phyloP scores from a whole-genome alignment of 2,888 invertebrate species.

The Ptilodon capucinus region DNA sequence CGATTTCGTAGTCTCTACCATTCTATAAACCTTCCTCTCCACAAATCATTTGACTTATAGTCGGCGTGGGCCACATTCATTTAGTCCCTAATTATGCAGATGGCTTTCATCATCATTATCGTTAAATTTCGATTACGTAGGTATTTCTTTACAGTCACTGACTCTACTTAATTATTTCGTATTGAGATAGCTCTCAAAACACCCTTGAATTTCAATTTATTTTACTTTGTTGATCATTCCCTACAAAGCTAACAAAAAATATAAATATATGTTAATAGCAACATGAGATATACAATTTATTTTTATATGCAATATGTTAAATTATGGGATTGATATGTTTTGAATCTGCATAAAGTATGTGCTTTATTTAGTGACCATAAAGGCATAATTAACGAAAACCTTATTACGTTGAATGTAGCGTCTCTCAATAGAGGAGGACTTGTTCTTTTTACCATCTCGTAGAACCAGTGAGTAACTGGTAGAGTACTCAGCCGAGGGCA shows the following conservation, averaged over 20 bases:
- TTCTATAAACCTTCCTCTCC: not conserved
- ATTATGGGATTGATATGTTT: too few species aligned
- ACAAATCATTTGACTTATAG: not conserved
- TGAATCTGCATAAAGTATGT: not conserved
- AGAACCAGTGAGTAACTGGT: slow-evolving; percentile 28
- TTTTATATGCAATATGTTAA: not conserved
- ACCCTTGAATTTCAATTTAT: too few species aligned
- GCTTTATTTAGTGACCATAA: not conserved
- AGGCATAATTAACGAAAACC: slow-evolving; percentile 3
- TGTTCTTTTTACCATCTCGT: slow-evolving; percentile 27
- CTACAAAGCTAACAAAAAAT: too few species aligned
- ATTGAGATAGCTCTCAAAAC: not conserved
- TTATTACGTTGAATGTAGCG: slow-evolving; percentile 10
- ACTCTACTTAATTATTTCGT: not conserved
- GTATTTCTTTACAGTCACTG: not conserved
- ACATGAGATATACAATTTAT: too few species aligned
- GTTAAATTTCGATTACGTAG: not conserved
- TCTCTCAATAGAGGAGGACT: slow-evolving; percentile 25
- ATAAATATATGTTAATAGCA: too few species aligned
- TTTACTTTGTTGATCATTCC: not conserved
- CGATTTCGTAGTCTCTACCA: too few species aligned
- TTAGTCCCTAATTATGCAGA: not conserved
- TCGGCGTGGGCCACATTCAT: not conserved
- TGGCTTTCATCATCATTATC: not conserved
- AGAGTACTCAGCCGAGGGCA: slow-evolving; percentile 38